These are phyloP conservation scores for Macropus fuliginosus DNA, from an alignment of 2,797 vertebrate genomes.

Conservation along the genomic window DNA sequence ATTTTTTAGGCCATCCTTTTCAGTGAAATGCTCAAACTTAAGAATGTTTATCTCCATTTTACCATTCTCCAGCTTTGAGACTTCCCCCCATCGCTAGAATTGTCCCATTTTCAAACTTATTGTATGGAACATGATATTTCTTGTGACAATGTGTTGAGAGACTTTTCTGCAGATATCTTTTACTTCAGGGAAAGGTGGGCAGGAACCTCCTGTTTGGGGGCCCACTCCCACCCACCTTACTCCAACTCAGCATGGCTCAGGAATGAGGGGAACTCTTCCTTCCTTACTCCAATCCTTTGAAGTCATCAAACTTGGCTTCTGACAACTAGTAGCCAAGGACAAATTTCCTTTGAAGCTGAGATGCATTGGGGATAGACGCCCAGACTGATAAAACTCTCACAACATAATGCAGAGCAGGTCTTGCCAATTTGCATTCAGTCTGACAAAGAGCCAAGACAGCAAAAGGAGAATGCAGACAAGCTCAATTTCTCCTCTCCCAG, in stretches of 20 bases:
- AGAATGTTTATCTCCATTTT: background rate
- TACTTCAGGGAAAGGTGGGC: background rate
- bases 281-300: background rate
- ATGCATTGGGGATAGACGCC: background rate
- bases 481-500: slow-evolving; percentile 19
- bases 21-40: background rate
- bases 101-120: background rate
- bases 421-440: background rate
- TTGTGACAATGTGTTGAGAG: background rate
- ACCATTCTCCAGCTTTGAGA: background rate
- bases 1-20: background rate
- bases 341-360: background rate
- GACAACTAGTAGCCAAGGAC: background rate
- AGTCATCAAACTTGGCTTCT: background rate
- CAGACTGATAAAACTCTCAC: background rate
- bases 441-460: background rate
- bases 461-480: background rate
- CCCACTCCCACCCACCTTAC: background rate
- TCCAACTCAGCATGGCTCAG: background rate
- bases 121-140: background rate
- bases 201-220: background rate
- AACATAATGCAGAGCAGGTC: background rate
- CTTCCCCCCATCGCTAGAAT: background rate
- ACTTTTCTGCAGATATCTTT: background rate
- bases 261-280: background rate